These are phyloP conservation scores for Phacellophora camtschatica DNA, from an alignment of 30 jellyfish, hydroid and myxozoan species.

Conservation along the genomic window DNA sequence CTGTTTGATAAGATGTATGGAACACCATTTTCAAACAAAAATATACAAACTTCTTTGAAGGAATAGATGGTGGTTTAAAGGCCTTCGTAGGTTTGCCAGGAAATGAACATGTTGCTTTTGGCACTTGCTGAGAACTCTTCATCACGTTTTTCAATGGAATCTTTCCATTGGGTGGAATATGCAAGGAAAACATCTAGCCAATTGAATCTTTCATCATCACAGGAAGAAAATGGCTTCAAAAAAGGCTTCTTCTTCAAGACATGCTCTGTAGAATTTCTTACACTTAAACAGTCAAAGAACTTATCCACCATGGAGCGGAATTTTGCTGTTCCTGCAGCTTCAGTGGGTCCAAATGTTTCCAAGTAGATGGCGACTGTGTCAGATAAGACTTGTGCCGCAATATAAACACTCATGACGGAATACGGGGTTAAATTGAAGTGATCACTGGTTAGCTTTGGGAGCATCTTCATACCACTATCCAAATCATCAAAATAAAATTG, in stretches of 20 bases:
- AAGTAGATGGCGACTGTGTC: too few species aligned
- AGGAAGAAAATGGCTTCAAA: background rate
- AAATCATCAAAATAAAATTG: too few species aligned
- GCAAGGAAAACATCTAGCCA: constrained; percentile 4
- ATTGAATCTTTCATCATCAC: background rate
- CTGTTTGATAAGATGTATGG: constrained; percentile 37
- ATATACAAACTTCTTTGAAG: background rate
- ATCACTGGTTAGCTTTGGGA: constrained; percentile 35
- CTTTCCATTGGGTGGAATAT: constrained; percentile 6
- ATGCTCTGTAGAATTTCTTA: background rate
- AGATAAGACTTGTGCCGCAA: too few species aligned
- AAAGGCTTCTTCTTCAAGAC: background rate
- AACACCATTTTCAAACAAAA: constrained; percentile 8
- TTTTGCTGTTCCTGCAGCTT: background rate
- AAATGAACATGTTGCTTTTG: constrained; percentile 16
- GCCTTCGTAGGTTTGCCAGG: constrained; percentile 50
- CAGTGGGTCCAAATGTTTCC: constrained; percentile 27
- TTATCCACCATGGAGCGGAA: constrained; percentile 51
- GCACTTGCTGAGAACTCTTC: constrained; percentile 32
- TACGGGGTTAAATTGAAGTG: constrained; percentile 36
- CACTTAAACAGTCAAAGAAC: constrained; percentile 32
- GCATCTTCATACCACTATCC: constrained; percentile 36
- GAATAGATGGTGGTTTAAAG: constrained; percentile 29
- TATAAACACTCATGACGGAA: constrained; percentile 26
- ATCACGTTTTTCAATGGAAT: background rate